A percentile compares a stretch with the other conserved stretches of the same genome.
These are phyloP conservation scores for Apeira syringaria DNA, from an alignment of 2,888 invertebrate species.

Conservation along the genomic window DNA sequence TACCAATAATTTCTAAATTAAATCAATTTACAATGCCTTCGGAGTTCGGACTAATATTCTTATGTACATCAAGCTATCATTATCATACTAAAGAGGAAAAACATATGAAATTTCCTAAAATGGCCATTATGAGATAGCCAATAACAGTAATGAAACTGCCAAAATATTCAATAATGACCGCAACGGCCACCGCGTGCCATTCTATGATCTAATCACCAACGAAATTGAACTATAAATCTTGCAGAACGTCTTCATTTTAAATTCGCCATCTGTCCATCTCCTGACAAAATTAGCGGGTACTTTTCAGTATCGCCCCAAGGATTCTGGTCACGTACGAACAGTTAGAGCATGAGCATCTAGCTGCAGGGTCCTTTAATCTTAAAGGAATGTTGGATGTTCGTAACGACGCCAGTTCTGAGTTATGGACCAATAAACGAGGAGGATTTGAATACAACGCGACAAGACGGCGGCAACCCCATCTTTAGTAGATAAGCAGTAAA, in stretches of 20 bases:
- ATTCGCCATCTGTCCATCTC: slow-evolving; percentile 50
- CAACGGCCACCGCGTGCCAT: slow-evolving; percentile 23
- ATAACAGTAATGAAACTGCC: no score
- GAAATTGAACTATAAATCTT: slow-evolving; percentile 58
- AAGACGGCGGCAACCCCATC: slow-evolving; percentile 52
- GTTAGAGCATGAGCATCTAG: slow-evolving; percentile 48
- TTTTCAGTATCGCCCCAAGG: slow-evolving; percentile 42
- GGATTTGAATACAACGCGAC: slow-evolving; percentile 65
- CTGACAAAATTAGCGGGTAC: slow-evolving; percentile 61
- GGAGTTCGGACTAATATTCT: no score
- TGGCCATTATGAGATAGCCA: no score
- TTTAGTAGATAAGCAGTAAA: slow-evolving; percentile 40
- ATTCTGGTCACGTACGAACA: slow-evolving; percentile 63
- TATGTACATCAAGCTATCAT: no score
- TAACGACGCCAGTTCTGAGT: slow-evolving; percentile 63
- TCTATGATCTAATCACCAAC: slow-evolving; percentile 39
- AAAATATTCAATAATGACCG: slow-evolving; percentile 27
- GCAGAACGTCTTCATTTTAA: slow-evolving; percentile 48
- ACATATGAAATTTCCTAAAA: no score
- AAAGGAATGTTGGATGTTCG: slow-evolving; percentile 63
- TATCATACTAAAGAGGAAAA: no score
- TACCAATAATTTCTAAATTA: no score
- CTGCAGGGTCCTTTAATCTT: slow-evolving; percentile 64
- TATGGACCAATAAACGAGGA: slow-evolving; percentile 70
- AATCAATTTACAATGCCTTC: no score